Evolutionary conservation across 2,888 invertebrate genomes (phyloP).

Genomic region (Trachelus troglodyta): DNA sequence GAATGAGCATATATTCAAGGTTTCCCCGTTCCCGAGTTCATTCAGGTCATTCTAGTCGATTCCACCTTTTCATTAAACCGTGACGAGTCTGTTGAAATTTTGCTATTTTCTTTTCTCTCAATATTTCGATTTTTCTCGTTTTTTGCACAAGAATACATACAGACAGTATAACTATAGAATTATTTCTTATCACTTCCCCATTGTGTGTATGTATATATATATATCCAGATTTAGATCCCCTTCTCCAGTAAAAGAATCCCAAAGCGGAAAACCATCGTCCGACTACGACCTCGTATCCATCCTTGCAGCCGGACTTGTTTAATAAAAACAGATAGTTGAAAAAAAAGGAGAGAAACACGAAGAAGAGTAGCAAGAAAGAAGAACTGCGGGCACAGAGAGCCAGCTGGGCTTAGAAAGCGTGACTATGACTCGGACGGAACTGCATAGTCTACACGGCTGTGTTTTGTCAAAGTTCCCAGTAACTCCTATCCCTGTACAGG

Average conservation of each 20-base stretch:
- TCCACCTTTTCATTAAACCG: conserved; percentile 9
- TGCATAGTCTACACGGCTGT: not conserved
- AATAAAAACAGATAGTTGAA: not conserved
- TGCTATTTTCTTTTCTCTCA: not conserved
- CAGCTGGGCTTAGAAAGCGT: conserved; percentile 39
- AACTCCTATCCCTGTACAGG: conserved; percentile 22
- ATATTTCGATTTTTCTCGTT: not conserved
- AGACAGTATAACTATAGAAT: not conserved
- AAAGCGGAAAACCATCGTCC: not conserved
- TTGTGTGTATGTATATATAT: not conserved
- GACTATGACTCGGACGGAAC: conserved; percentile 25
- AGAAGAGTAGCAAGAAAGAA: not conserved
- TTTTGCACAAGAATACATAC: conserved; percentile 40
- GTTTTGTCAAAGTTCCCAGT: conserved; percentile 30
- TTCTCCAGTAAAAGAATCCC: not conserved
- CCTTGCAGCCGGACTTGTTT: conserved; percentile 16
- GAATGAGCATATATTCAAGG: conserved; percentile 28
- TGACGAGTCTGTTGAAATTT: not conserved
- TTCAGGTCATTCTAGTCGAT: conserved; percentile 23
- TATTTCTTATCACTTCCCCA: not conserved
- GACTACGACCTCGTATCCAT: conserved; percentile 20
- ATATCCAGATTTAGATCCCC: not conserved
- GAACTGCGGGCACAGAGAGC: not conserved
- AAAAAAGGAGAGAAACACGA: conserved; percentile 1
- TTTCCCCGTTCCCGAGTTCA: conserved; percentile 9